These are phyloP conservation scores for Troides helena DNA, from an alignment of 2,888 invertebrate genomes.

Conservation along the genomic window DNA sequence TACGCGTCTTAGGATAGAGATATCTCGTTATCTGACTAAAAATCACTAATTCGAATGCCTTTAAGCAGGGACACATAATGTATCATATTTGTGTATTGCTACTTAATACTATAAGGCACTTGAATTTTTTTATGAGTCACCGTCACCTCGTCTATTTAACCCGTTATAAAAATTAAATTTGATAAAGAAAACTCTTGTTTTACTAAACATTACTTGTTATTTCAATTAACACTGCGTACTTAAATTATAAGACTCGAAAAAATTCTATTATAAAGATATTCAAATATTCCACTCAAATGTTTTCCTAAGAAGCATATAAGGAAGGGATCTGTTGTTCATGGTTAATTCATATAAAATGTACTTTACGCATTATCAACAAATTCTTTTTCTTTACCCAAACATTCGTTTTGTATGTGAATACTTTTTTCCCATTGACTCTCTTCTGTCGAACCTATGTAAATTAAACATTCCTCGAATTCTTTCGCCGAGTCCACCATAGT, in stretches of 20 bases:
- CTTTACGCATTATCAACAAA: background rate
- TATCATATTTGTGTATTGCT: too few relatives aligned
- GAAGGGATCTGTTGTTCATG: background rate
- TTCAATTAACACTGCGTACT: background rate
- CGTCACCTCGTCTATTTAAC: too few relatives aligned
- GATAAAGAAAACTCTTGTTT: too few relatives aligned
- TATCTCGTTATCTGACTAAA: too few relatives aligned
- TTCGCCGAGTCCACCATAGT: constrained; percentile 9
- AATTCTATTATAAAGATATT: background rate
- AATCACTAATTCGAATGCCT: too few relatives aligned
- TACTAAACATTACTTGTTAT: too few relatives aligned
- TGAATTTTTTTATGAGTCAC: too few relatives aligned
- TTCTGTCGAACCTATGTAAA: constrained; percentile 19
- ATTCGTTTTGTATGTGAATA: constrained; percentile 9
- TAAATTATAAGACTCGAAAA: background rate
- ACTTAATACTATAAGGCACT: too few relatives aligned
- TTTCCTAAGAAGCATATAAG: too few relatives aligned
- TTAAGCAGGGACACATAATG: too few relatives aligned
- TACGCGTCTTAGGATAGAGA: too few relatives aligned
- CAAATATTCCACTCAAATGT: background rate
- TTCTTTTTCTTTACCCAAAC: constrained; percentile 9
- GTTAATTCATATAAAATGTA: constrained; percentile 8
- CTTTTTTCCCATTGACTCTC: constrained; percentile 5
- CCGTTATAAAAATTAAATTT: too few relatives aligned
- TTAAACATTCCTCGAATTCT: constrained; percentile 12